These are phyloP conservation scores for Diadumene lineata DNA, from an alignment of 92 coral and sea anemone species.

Conservation along the genomic window DNA sequence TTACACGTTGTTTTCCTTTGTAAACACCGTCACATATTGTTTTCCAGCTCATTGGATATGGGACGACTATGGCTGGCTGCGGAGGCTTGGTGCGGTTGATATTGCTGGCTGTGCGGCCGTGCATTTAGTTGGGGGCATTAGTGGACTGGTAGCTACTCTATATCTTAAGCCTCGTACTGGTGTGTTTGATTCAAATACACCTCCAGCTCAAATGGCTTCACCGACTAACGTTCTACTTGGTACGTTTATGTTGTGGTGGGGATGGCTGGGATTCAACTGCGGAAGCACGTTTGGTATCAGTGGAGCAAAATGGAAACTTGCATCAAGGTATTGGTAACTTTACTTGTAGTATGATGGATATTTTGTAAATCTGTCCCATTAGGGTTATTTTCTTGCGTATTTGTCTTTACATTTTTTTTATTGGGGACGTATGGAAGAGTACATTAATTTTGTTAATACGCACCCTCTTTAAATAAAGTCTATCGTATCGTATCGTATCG, in stretches of 20 bases:
- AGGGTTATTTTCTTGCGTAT: too few relatives aligned
- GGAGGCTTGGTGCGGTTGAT: slow-evolving; percentile 73
- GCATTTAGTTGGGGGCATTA: slow-evolving; percentile 81
- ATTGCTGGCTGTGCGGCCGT: slow-evolving; percentile 83
- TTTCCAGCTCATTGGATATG: slow-evolving; percentile 96
- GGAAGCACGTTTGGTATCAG: slow-evolving; percentile 97
- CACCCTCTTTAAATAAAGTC: too few relatives aligned
- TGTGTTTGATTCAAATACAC: slow-evolving; percentile 46
- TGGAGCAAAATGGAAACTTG: slow-evolving; percentile 93
- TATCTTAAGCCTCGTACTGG: slow-evolving; percentile 76
- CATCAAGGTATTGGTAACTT: slow-evolving; percentile 82
- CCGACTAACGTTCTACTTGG: slow-evolving; percentile 93
- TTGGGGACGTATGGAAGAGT: too few relatives aligned
- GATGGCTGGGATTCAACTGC: slow-evolving; percentile 98
- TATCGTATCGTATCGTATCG: too few relatives aligned
- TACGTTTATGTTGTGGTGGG: slow-evolving; percentile 99
- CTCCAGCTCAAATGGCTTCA: slow-evolving; percentile 77
- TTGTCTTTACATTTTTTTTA: too few relatives aligned
- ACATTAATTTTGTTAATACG: too few relatives aligned
- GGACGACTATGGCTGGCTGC: slow-evolving; percentile 76
- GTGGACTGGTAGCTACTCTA: slow-evolving; percentile 80
- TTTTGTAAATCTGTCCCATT: too few relatives aligned
- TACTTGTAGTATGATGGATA: too few relatives aligned
- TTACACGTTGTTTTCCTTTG: slow-evolving; percentile 71
- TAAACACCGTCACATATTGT: slow-evolving; percentile 78